Base-by-base conservation (phyloP, 1,140 invertebrate genomes). In the Teleogryllus occipitalis region DNA sequence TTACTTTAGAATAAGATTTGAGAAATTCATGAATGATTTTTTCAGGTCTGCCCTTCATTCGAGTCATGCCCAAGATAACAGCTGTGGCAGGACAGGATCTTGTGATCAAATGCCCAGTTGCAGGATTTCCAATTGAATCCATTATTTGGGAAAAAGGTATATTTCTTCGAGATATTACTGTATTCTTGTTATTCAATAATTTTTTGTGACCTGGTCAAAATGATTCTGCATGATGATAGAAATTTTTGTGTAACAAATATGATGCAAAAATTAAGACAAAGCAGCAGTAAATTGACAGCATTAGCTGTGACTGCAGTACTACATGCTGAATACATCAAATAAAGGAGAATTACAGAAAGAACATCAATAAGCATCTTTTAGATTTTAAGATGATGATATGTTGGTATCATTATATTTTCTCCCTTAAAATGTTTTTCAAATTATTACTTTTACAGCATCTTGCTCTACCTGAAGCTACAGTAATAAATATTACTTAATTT, bases 131-230 rank as follows among this genome's bases (percentile, higher is more conserved):
- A 8, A 95, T 98, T 81, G 91, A 94, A 83, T 90, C 91, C 65
- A 94, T 97, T 81, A 92, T 90, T 10, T 98, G 96, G 96, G 94
- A 96, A 85, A 92, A 94, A 90, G 94, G 94, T 95, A 87, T 87
- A 87, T 82, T n/a, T 10, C n/a, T 77, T 15, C 54, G 2, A 14
- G 39, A 14, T 18, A 7, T 78, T 46, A 47, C n/a, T 15, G 27
- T 15, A n/a, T 49, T 15, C 10, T 49, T 72, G 47, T 14, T 15
- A 47, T 49, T 77, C 12, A 7, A 39, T 22, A 46, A 22, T 7
- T 12, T 75, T 39, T 15, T 73, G 15, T 73, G 72, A 73, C 2
- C 72, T 73, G 72, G 72, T 73, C 72, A 75, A 27, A 46, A 65
- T 65, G 0, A 65, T 65, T 65, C 18, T 65, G 27, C 54, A 65